These are phyloP conservation scores for Chymomyza costata DNA, from an alignment of 1,140 invertebrate genomes.

Conservation along the genomic window DNA sequence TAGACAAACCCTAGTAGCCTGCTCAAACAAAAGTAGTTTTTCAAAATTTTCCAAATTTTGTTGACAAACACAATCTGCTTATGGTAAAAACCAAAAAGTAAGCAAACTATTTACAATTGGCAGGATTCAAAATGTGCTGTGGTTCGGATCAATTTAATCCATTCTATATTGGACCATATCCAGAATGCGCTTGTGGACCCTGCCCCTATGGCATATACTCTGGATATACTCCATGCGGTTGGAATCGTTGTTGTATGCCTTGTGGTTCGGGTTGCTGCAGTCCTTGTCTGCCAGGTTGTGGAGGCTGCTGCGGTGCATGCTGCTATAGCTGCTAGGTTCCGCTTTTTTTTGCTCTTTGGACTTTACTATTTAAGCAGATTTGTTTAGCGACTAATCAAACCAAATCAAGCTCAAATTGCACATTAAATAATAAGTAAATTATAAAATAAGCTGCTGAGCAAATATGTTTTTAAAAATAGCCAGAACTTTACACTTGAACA, in stretches of 20 bases:
- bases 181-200: constrained; percentile 31
- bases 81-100: not conserved
- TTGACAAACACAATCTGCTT: too few relatives aligned
- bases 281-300: constrained; percentile 7
- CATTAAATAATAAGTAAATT: too few relatives aligned
- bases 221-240: constrained; percentile 37
- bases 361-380: constrained; percentile 32
- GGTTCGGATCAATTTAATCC: constrained; percentile 28
- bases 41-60: too few relatives aligned
- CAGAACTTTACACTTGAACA: constrained; percentile 50
- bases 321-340: not conserved
- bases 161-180: constrained; percentile 40
- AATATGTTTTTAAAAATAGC: constrained; percentile 31
- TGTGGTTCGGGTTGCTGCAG: constrained; percentile 13
- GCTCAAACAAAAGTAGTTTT: too few relatives aligned
- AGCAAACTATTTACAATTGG: constrained; percentile 34
- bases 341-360: too few relatives aligned
- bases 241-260: constrained; percentile 14
- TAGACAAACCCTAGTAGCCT: too few relatives aligned
- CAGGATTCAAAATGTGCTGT: constrained; percentile 31
- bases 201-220: constrained; percentile 37
- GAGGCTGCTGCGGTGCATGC: not conserved
- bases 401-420: too few relatives aligned
- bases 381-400: too few relatives aligned
- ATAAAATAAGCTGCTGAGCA: not conserved